phyloP scores from a whole-genome alignment of 2,113 vertebrate genomes.

The Lepus timidus region DNA sequence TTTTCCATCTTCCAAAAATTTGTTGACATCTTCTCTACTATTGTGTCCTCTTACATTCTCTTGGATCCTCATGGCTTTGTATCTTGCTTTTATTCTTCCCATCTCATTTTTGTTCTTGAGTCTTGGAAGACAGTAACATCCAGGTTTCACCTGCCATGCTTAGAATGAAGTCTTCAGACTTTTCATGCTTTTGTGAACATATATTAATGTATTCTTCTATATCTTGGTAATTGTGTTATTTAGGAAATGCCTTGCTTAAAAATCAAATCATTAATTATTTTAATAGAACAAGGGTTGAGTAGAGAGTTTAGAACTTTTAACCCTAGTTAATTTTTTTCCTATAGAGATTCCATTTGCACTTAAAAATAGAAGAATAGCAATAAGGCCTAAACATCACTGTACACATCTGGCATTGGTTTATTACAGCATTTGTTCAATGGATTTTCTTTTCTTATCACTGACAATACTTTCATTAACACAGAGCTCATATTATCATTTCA shows the following conservation, averaged over 20 bases:
- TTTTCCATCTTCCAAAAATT: background rate
- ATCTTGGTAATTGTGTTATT: constrained; percentile 8
- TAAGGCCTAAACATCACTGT: background rate
- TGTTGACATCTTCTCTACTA: background rate
- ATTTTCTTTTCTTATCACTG: background rate
- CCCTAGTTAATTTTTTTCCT: background rate
- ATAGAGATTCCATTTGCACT: background rate
- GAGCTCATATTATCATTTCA: background rate
- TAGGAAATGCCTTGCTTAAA: background rate
- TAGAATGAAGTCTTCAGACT: background rate
- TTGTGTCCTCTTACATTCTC: background rate
- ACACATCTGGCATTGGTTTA: background rate
- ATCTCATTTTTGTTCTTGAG: background rate
- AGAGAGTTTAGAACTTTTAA: constrained; percentile 32
- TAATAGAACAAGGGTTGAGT: background rate
- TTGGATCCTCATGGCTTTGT: background rate
- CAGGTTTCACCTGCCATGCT: background rate
- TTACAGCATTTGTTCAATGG: background rate
- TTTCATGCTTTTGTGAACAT: constrained; percentile 5
- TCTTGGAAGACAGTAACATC: background rate
- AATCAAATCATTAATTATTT: constrained; percentile 11
- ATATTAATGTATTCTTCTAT: background rate
- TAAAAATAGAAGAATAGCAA: background rate
- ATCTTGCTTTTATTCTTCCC: constrained; percentile 5
- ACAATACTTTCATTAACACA: background rate